Conservation (phyloP, 2,113 vertebrate species). For the Ctenodactylus gundi region DNA sequence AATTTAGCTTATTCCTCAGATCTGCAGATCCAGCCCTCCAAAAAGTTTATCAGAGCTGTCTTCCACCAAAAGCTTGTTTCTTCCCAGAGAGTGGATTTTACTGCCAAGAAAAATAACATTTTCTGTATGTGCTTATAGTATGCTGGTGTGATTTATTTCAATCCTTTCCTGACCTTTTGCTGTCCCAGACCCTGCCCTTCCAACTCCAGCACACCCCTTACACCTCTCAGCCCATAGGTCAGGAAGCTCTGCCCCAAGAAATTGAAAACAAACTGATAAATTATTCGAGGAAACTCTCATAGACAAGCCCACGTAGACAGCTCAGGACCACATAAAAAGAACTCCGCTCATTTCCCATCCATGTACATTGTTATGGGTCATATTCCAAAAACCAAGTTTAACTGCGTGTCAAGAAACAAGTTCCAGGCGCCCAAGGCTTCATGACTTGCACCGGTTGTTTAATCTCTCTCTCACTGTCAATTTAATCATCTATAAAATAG, state of each 20-base stretch:
- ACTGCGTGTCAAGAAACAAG: neutral
- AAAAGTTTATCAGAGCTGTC: constrained; percentile 14
- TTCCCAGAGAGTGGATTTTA: constrained; percentile 49
- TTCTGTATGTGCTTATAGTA: neutral
- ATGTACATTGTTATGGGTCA: neutral
- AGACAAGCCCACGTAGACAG: neutral
- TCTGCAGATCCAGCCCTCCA: neutral
- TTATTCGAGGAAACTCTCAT: neutral
- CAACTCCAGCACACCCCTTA: neutral
- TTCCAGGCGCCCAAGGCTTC: neutral
- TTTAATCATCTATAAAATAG: neutral
- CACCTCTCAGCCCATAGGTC: neutral
- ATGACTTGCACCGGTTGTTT: neutral
- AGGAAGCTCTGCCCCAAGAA: neutral
- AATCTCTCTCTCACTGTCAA: neutral
- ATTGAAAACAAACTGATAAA: neutral
- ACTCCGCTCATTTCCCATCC: neutral
- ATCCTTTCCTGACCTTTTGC: neutral
- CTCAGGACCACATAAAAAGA: neutral
- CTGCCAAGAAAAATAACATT: constrained; percentile 62
- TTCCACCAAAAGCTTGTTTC: constrained; percentile 64
- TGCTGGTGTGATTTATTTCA: constrained; percentile 42
- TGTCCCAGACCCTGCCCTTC: neutral
- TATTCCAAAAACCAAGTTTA: neutral
- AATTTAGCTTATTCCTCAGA: neutral